A percentile compares a stretch with the other conserved stretches of the same genome.
Evolutionary conservation across 2,888 invertebrate genomes (phyloP).

Genomic region (Isoperla grammatica): DNA sequence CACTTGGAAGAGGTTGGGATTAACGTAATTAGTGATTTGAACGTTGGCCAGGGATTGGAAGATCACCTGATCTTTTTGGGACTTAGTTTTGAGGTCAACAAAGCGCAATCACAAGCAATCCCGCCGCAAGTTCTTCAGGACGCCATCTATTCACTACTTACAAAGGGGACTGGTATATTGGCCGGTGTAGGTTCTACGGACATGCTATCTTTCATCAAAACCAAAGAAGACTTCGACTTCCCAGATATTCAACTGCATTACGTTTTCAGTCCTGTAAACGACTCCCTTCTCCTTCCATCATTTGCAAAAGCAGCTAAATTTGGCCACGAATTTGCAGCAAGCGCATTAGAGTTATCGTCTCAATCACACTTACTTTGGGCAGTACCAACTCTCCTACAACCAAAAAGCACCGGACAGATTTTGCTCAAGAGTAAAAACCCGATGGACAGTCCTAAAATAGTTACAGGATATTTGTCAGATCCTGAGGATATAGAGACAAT

Average conservation of each 20-base stretch:
- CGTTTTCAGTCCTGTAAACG: constrained; percentile 43
- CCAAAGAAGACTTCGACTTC: constrained; percentile 45
- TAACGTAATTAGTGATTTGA: constrained; percentile 44
- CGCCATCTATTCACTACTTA: constrained; percentile 42
- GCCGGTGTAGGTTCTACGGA: constrained; percentile 46
- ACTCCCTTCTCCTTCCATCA: constrained; percentile 24
- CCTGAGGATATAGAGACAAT: constrained; percentile 71
- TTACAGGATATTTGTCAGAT: constrained; percentile 82
- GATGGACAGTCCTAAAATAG: constrained; percentile 72
- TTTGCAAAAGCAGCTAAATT: constrained; percentile 19
- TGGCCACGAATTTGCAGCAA: constrained; percentile 26
- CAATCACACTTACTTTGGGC: constrained; percentile 40
- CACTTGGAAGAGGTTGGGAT: constrained; percentile 47
- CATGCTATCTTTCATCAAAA: constrained; percentile 52
- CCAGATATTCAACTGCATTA: constrained; percentile 56
- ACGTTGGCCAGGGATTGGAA: constrained; percentile 53
- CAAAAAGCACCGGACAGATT: constrained; percentile 83
- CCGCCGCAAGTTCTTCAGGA: constrained; percentile 35
- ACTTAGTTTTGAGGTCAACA: constrained; percentile 37
- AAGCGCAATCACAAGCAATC: constrained; percentile 29
- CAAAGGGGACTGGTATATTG: constrained; percentile 45
- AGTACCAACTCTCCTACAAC: constrained; percentile 71
- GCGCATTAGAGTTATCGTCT: constrained; percentile 18
- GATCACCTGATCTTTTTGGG: constrained; percentile 47
- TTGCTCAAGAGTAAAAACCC: constrained; percentile 76